Conservation (phyloP, 2,888 invertebrate genomes). For the Tricholauxania praeusta region DNA sequence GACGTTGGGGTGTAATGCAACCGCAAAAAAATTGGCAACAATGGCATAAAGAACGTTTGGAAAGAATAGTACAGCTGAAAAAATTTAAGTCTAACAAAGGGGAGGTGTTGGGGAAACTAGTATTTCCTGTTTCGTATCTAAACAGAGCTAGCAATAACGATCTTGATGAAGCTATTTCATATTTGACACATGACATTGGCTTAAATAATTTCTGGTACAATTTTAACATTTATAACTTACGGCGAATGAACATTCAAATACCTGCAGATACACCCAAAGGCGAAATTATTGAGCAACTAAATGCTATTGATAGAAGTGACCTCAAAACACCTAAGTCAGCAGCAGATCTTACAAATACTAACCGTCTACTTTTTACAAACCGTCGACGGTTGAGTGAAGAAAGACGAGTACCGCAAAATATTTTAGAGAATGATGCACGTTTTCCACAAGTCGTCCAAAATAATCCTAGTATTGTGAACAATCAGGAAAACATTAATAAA, state of each 20-base stretch:
- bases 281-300: no score
- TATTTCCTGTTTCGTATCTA: neutral
- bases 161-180: constrained; percentile 18
- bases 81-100: neutral
- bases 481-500: no score
- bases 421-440: no score
- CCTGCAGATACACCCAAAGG: no score
- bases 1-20: neutral
- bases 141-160: neutral
- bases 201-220: constrained; percentile 32
- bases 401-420: no score
- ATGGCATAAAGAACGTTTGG: constrained; percentile 23
- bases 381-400: no score
- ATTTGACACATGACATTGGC: constrained; percentile 24
- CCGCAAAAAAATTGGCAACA: constrained; percentile 25
- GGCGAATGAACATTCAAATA: neutral
- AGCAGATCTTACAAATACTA: no score
- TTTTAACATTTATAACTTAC: neutral
- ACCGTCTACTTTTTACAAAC: no score
- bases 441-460: no score
- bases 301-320: no score
- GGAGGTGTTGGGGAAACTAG: neutral
- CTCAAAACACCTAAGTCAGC: no score
- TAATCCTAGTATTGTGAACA: no score
- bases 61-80: neutral